phyloP scores from a whole-genome alignment of 2,113 vertebrate genomes.

The Actenoides lindsayi region DNA sequence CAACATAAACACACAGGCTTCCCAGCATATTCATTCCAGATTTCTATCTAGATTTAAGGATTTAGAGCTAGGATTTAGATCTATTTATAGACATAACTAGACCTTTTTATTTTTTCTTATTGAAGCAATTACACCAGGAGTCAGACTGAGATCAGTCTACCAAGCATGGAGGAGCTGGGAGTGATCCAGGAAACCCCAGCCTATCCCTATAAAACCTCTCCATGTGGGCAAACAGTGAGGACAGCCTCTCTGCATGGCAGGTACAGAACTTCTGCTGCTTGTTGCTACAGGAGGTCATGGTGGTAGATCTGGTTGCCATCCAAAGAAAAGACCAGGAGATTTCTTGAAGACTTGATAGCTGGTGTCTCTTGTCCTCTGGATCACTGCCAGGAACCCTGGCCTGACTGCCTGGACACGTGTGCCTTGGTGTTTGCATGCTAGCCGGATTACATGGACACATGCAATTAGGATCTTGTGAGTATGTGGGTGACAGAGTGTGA shows the following conservation, averaged over 20 bases:
- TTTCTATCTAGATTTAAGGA: background rate
- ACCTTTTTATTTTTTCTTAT: background rate
- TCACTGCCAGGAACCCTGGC: background rate
- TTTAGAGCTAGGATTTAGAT: background rate
- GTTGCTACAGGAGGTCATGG: fast-evolving
- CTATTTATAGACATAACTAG: background rate
- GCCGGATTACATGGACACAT: fast-evolving
- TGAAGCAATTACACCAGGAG: background rate
- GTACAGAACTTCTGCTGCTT: background rate
- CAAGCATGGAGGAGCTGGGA: background rate
- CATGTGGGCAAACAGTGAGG: fast-evolving
- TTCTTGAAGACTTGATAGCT: background rate
- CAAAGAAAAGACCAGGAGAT: background rate
- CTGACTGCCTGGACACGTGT: background rate
- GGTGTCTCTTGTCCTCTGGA: background rate
- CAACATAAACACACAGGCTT: background rate
- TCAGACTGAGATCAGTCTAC: background rate
- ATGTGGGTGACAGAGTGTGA: background rate
- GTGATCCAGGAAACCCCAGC: background rate
- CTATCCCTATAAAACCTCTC: background rate
- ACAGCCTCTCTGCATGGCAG: background rate
- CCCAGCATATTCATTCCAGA: background rate
- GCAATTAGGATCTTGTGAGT: background rate
- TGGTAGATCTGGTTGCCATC: background rate
- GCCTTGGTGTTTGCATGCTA: background rate